Conservation (phyloP, 2,888 invertebrate species). For the Galeopsomyia nigrocyanea region DNA sequence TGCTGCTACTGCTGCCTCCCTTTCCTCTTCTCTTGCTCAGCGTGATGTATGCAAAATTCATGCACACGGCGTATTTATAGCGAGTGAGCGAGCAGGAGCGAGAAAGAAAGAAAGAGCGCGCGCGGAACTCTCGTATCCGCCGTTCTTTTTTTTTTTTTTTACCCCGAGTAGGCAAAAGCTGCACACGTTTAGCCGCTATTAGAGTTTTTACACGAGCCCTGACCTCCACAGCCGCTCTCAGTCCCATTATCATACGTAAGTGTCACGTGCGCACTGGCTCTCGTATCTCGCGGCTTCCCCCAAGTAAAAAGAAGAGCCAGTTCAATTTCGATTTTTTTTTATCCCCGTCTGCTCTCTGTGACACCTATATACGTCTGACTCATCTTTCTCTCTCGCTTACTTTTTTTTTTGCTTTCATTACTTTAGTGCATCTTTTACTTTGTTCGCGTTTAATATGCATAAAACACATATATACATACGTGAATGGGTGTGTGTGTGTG, state of each 20-base stretch:
- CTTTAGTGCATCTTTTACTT: constrained; percentile 16
- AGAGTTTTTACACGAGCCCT: constrained; percentile 34
- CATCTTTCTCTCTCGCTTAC: neutral
- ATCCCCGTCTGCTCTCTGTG: neutral
- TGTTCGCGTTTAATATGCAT: constrained; percentile 20
- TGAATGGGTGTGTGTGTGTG: constrained; percentile 47
- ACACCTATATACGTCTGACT: constrained; percentile 19
- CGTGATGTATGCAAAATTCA: too few relatives aligned
- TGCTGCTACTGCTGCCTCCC: too few relatives aligned
- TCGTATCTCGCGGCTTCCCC: constrained; percentile 7
- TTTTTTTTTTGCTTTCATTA: neutral
- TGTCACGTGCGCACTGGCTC: constrained; percentile 50
- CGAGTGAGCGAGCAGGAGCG: neutral
- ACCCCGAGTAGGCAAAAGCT: constrained; percentile 22
- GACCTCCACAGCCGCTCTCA: constrained; percentile 16
- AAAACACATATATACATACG: constrained; percentile 43
- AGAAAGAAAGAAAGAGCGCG: too few relatives aligned
- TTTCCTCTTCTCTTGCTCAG: too few relatives aligned
- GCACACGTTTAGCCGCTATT: constrained; percentile 38
- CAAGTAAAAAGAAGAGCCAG: neutral
- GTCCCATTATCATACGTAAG: constrained; percentile 50
- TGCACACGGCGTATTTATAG: constrained; percentile 17
- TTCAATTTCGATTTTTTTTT: neutral
- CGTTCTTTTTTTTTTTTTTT: constrained; percentile 16
- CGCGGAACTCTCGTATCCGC: too few relatives aligned